Conservation (phyloP, 37 sponge, comb jelly and placozoan species). For the Chondrilla cf. caribensis region DNA sequence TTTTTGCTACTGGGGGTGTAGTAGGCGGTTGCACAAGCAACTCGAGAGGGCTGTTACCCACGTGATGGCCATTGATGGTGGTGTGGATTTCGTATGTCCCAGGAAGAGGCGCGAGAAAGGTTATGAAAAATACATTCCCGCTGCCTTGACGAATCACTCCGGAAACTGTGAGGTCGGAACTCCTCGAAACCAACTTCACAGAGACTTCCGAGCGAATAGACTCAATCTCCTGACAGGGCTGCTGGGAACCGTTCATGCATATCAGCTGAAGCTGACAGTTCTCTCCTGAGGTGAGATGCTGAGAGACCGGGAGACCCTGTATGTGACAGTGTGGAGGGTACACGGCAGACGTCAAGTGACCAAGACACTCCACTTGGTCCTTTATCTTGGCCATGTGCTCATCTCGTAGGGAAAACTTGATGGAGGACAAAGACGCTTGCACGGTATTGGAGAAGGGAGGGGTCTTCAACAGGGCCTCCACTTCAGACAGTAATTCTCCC, state of each 20-base stretch:
- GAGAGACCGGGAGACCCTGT: conserved; percentile 1
- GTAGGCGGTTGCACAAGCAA: background rate
- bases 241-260: conserved; percentile 7
- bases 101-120: background rate
- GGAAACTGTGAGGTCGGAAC: background rate
- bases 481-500: background rate
- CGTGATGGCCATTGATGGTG: conserved; percentile 8
- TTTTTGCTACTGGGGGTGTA: background rate
- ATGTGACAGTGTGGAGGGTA: conserved; percentile 7
- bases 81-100: background rate
- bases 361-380: background rate
- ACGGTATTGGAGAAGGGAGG: background rate
- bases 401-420: conserved; percentile 1
- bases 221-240: background rate
- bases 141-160: background rate
- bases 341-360: background rate
- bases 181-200: background rate
- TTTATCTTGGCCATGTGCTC: background rate
- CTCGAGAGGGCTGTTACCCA: background rate
- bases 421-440: background rate
- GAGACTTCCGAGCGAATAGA: background rate
- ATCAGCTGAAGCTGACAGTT: background rate
- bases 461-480: background rate
- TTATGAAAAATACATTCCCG: background rate
- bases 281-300: background rate